Evolutionary conservation across 2,797 vertebrate genomes (phyloP).

Genomic region (Poecilia picta): DNA sequence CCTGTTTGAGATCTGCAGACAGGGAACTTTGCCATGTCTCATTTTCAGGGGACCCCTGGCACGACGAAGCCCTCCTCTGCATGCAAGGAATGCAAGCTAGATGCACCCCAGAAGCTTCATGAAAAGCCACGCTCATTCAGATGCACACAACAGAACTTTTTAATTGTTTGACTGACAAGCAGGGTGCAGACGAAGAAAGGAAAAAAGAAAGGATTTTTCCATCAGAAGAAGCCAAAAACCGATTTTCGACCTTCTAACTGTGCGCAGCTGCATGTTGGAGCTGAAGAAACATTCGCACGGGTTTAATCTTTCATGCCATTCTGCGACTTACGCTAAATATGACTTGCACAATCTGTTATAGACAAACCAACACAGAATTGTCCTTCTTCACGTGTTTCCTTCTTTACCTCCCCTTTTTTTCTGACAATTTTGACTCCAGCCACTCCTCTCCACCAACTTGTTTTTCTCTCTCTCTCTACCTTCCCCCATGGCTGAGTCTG

Average conservation of each 20-base stretch:
- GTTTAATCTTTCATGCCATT: slow-evolving; percentile 48
- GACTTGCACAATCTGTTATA: slow-evolving; percentile 37
- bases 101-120: slow-evolving; percentile 60
- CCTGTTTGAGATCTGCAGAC: slow-evolving; percentile 59
- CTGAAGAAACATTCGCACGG: slow-evolving; percentile 66
- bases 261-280: slow-evolving; percentile 73
- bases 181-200: slow-evolving; percentile 53
- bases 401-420: slow-evolving; percentile 5
- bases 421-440: slow-evolving; percentile 43
- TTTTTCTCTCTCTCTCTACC: slow-evolving; percentile 72
- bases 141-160: slow-evolving; percentile 60
- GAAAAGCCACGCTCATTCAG: slow-evolving; percentile 63
- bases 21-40: slow-evolving; percentile 70
- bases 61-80: slow-evolving; percentile 68
- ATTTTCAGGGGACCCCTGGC: slow-evolving; percentile 72
- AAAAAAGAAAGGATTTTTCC: slow-evolving; percentile 49
- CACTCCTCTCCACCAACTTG: slow-evolving; percentile 65
- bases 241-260: slow-evolving; percentile 41
- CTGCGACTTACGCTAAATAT: slow-evolving; percentile 37
- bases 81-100: slow-evolving; percentile 68
- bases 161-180: slow-evolving; percentile 55
- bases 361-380: slow-evolving; percentile 17
- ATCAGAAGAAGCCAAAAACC: slow-evolving; percentile 47
- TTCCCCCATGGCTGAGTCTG: slow-evolving; percentile 74
- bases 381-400: slow-evolving; percentile 13